Percentiles rank a stretch among this genome's conserved stretches.
Evolutionary conservation across 2,888 invertebrate genomes (phyloP).

Genomic region (Ornithoptera priamus): DNA sequence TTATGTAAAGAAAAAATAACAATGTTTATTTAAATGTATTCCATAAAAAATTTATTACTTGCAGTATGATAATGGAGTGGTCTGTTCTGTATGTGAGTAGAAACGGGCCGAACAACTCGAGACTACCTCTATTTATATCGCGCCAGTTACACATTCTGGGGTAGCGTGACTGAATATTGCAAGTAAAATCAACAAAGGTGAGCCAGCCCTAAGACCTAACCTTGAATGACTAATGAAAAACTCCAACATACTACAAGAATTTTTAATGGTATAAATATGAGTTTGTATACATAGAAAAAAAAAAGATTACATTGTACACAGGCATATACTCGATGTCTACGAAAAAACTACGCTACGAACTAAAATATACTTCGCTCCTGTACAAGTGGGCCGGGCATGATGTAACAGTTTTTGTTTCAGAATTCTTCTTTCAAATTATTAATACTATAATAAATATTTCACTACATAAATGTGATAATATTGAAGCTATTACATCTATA

Average conservation of each 20-base stretch:
- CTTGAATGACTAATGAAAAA: slow-evolving; percentile 19
- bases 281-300: background rate
- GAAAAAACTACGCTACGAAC: slow-evolving; percentile 2
- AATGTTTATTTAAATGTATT: slow-evolving; percentile 41
- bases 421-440: background rate
- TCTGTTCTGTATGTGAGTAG: slow-evolving; percentile 65
- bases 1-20: background rate
- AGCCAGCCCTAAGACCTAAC: slow-evolving; percentile 44
- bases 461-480: no score
- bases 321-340: background rate
- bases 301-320: slow-evolving; percentile 1
- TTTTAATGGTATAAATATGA: background rate
- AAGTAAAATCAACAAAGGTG: slow-evolving; percentile 61
- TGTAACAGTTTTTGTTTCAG: slow-evolving; percentile 7
- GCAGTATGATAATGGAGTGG: slow-evolving; percentile 71
- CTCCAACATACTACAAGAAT: background rate
- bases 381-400: slow-evolving; percentile 13
- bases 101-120: slow-evolving; percentile 60
- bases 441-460: background rate
- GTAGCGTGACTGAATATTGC: slow-evolving; percentile 69
- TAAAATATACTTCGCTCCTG: slow-evolving; percentile 16
- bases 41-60: slow-evolving; percentile 74
- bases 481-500: background rate
- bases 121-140: slow-evolving; percentile 71
- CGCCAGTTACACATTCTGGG: slow-evolving; percentile 58